Base-by-base conservation (phyloP, 53 echinoderm and acorn worm species). In the Glandiceps talaboti region DNA sequence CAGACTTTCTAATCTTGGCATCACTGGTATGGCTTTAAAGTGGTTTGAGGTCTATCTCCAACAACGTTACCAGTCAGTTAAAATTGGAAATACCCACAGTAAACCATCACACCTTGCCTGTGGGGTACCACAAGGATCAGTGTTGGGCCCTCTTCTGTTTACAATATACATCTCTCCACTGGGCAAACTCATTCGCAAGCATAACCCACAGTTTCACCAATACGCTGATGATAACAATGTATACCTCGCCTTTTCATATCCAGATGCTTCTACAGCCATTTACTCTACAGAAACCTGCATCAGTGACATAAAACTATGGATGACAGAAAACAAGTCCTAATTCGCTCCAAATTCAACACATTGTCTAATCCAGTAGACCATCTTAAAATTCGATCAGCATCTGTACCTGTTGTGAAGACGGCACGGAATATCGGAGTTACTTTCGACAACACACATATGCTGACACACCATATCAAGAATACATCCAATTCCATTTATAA, bases 1-100 rank as follows among this genome's bases (percentile, higher is more conserved):
- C 26, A 74, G 85, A 29, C 75, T 45, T 45, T 45, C 64, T 45
- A 45, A 45, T 12, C 64, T 45, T 45, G 64, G 64, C 64, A 20
- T 45, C 6, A 45, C 20, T 45, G 64, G 64, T 20, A 20, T 45
- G 20, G 20, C 64, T 45, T 30, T 83, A 0, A 77, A 14, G 27
- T 83, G 83, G 83, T 72, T 83, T 30, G 12, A 64, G 29, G 76
- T 77, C 0, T 77, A 77, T 64, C 83, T 83, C 26, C 25, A 27
- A 29, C 28, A 77, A 45, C 77, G 83, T 26, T 30, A 14, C 27
- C 78, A 78, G 25, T 26, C 29, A 30, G 73, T 81, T 28, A n/a
- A 81, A 20, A 74, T 81, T 74, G 25, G 27, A 33, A 31, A 26
- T 33, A 33, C 27, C 1, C 1, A 26, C 20, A 6, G 64, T 20